Evolutionary conservation across 2,888 invertebrate genomes (phyloP).

Genomic region (Micoletzkya japonica): DNA sequence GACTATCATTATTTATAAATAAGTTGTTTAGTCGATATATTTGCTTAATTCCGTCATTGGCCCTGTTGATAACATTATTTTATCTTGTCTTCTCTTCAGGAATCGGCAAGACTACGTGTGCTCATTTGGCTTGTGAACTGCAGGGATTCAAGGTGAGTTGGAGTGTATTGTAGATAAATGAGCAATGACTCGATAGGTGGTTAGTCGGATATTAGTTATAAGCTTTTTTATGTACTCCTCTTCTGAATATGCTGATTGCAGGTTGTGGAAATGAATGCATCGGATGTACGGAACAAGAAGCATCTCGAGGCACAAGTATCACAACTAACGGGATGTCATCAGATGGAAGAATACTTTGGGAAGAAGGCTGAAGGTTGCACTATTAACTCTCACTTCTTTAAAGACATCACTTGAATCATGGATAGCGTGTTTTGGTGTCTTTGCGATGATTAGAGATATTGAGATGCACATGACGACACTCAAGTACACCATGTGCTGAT

Average conservation of each 20-base stretch:
- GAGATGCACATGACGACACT: slow-evolving; percentile 21
- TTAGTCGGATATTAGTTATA: neutral
- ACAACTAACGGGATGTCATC: slow-evolving; percentile 49
- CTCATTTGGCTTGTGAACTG: slow-evolving; percentile 82
- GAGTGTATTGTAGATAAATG: too few species aligned
- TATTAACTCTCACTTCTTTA: neutral
- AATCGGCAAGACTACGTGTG: slow-evolving; percentile 78
- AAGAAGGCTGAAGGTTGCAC: slow-evolving; percentile 3
- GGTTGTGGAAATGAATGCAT: slow-evolving; percentile 83
- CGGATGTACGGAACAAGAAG: slow-evolving; percentile 76
- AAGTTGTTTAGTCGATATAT: neutral
- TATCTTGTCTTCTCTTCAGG: slow-evolving; percentile 74
- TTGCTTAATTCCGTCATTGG: neutral
- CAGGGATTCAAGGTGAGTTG: slow-evolving; percentile 81
- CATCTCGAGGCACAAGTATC: slow-evolving; percentile 50
- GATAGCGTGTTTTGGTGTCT: neutral
- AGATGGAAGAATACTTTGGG: slow-evolving; percentile 56
- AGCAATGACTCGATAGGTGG: too few species aligned
- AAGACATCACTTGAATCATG: neutral
- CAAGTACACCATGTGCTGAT: slow-evolving; percentile 82
- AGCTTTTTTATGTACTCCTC: neutral
- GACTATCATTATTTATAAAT: neutral
- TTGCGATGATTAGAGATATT: neutral
- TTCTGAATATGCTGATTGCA: neutral
- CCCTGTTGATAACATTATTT: neutral